Base-by-base conservation (phyloP, 2,113 vertebrate species). In the Gadus macrocephalus region DNA sequence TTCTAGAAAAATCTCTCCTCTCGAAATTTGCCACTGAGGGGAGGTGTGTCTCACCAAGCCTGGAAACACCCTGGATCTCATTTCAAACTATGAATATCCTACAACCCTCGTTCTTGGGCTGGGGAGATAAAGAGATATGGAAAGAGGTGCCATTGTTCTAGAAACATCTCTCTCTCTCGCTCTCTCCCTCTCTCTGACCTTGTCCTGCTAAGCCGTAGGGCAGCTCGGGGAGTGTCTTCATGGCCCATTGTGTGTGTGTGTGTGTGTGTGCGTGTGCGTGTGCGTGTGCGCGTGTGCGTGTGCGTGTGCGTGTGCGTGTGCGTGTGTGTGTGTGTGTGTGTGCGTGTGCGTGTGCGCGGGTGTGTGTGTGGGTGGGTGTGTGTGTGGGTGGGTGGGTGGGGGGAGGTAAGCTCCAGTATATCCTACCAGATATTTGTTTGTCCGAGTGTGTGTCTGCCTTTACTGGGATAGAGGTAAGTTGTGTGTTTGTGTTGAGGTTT, bases 401-500 rank as follows among this genome's bases (percentile, higher is more conserved):
- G 2, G 31, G 31, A 7, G 31, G 4, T 35, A 5, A 35, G 31
- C 31, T 35, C 31, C 4, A 35, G 31, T 35, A 35, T 35, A 4
- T 35, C 31, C 31, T 35, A 35, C 4, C 31, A 35, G 31, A 35
- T 35, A 35, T 35, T 35, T 35, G 4, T 35, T 35, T 55, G 5
- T 55, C 12, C 53, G 53, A 16, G 53, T 22, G 19, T 22, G 20
- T 62, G 20, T 62, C 60, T 62, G 31, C 31, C 31, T 35, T 4
- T 35, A 22, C 20, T 74, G 89, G 90, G 90, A 89, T 35, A 35
- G 31, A 35, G 80, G 74, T 68, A 17, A 68, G 67, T 76, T 63
- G 12, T 19, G 42, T 22, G 11, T 59, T 28, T 56, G 63, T 14
- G n/a, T 19, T 62, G 53, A 16, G 31, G 53, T 15, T 14, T 7